Conservation (phyloP, 1,140 invertebrate species). For the honey bee (Apis mellifera) region Amel_HAv3.1 CM009936.2:3718501-3719000, state of each 20-base stretch:
- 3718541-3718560: constrained; percentile 33
- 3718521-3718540: background rate
- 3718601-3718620: constrained; percentile 28
- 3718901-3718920: background rate
- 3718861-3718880: background rate
- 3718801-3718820: constrained; percentile 58
- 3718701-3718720: background rate
- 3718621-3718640: constrained; percentile 29
- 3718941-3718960: constrained; percentile 17
- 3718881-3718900: background rate
- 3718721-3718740: constrained; percentile 55
- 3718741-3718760: constrained; percentile 29
- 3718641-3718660: constrained; percentile 51
- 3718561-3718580: constrained; percentile 13
- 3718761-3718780: constrained; percentile 62
- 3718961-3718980: background rate
- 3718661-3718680: constrained; percentile 52
- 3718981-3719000: background rate
- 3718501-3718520: background rate
- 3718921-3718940: background rate
- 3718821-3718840: constrained; percentile 34
- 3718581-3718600: constrained; percentile 27
- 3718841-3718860: constrained; percentile 46
- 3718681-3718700: constrained; percentile 34
- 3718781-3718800: constrained; percentile 46